Evolutionary conservation across 1,140 invertebrate species (phyloP), one percentile per base, ranked within the genome.

Genomic region (Piezodorus guildinii): DNA sequence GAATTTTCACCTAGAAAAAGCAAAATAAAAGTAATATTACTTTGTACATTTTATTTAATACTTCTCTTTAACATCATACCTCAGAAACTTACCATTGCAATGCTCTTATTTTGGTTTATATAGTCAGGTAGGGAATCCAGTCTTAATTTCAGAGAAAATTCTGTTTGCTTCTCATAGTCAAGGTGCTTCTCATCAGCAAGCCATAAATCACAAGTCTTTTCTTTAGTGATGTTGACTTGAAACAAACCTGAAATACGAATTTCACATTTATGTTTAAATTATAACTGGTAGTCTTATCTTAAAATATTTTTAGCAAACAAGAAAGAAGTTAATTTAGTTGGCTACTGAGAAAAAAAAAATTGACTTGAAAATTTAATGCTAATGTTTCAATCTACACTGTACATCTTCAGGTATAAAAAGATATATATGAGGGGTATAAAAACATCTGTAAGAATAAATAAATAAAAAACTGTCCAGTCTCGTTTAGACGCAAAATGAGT

Each of bases 151-250:
- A 93, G 75, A 3, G 82, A 78, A 70, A 91, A 91, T 63, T 81
- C 80, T 43, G 83, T 80, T 21, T 82, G 78, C 1, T 76, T 82
- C 74, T 93, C 90, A 71, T 83, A 89, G 73, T 93, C 90, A 39
- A 93, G 72, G 39, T 65, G 66, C 0, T 79, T 76, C 21, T 79
- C 81, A 12, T 39, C 12, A 46, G 77, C 78, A 4, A 93, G 72
- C 69, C 81, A 80, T 5, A 93, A 73, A 15, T 86, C 87, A 69
- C 89, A 92, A 68, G 91, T 89, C 52, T 85, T 77, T 60, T 91
- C 86, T 65, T 85, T 82, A 14, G 83, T 89, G 19, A 88, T 75
- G 66, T 79, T 84, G 0, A 88, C 78, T 34, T 82, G 80, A 70
- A 94, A 94, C 39, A 85, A 73, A 17, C 77, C 84, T 83, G 71